These are phyloP conservation scores for Acanthoscelides obtectus DNA, from an alignment of 2,888 invertebrate species.

Conservation along the genomic window DNA sequence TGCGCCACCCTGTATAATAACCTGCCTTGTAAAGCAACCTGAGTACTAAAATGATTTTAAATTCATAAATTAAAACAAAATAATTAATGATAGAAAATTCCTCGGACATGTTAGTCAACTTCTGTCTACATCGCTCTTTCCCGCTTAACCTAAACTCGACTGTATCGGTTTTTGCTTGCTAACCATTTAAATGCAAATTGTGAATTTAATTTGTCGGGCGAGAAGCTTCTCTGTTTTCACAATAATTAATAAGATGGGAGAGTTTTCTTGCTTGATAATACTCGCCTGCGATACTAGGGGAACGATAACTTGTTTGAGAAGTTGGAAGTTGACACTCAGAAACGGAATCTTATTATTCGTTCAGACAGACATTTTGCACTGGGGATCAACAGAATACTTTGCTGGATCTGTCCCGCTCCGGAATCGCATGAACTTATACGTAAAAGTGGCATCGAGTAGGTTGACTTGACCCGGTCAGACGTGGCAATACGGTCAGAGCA, in stretches of 20 bases:
- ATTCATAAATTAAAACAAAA: not conserved
- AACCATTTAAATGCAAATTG: constrained; percentile 13
- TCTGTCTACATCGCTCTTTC: not conserved
- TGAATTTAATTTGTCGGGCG: constrained; percentile 10
- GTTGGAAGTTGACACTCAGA: not conserved
- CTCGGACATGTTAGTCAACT: not conserved
- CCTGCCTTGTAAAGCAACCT: not conserved
- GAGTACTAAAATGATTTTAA: not conserved
- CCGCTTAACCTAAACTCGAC: not conserved
- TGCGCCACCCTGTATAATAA: no score
- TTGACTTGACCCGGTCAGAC: no score
- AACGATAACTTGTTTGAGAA: not conserved
- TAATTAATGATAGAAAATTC: not conserved
- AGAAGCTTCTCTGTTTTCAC: constrained; percentile 7
- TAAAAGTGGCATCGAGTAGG: no score
- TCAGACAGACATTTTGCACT: not conserved
- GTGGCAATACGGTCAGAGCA: no score
- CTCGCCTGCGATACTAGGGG: not conserved
- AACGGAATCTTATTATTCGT: not conserved
- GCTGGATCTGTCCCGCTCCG: no score
- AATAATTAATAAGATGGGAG: constrained; percentile 10
- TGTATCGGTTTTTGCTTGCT: constrained; percentile 4
- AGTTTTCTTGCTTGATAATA: constrained; percentile 6
- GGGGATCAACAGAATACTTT: no score
- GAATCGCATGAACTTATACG: no score